These are phyloP conservation scores for Gymnothorax javanicus DNA, from an alignment of 2,797 vertebrate species.

Conservation along the genomic window DNA sequence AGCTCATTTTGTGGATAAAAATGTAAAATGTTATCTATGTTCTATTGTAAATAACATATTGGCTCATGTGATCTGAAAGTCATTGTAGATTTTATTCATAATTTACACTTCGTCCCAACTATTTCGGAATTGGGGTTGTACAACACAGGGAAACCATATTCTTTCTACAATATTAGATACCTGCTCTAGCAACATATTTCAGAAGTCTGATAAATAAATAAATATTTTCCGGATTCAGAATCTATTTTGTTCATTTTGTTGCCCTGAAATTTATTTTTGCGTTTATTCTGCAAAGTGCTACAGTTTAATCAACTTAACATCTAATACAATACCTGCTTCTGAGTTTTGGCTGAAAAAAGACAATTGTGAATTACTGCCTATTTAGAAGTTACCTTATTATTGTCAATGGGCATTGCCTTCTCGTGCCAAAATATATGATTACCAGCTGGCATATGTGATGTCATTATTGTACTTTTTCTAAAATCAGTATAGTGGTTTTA, in stretches of 20 bases:
- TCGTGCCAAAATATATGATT: background rate
- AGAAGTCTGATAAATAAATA: background rate
- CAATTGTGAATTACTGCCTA: background rate
- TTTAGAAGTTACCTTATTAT: background rate
- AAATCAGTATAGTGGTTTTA: background rate
- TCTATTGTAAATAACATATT: too few species aligned
- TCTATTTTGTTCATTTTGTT: background rate
- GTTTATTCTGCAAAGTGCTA: conserved; percentile 10
- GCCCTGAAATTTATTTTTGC: background rate
- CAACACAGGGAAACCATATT: background rate
- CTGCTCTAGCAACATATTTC: conserved; percentile 1
- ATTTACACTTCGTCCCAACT: too few species aligned
- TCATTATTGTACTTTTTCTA: background rate
- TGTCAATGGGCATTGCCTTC: background rate
- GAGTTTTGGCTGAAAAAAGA: background rate
- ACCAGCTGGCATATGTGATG: background rate
- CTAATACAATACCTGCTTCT: background rate
- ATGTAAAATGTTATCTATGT: too few species aligned
- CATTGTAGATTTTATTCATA: too few species aligned
- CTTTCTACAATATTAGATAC: background rate
- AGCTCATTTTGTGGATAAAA: too few species aligned
- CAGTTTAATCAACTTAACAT: conserved; percentile 11
- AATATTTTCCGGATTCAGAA: background rate
- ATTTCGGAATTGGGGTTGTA: too few species aligned
- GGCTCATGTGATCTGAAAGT: too few species aligned